Conservation (phyloP, 2,888 invertebrate species). For the Campoletis raptor region DNA sequence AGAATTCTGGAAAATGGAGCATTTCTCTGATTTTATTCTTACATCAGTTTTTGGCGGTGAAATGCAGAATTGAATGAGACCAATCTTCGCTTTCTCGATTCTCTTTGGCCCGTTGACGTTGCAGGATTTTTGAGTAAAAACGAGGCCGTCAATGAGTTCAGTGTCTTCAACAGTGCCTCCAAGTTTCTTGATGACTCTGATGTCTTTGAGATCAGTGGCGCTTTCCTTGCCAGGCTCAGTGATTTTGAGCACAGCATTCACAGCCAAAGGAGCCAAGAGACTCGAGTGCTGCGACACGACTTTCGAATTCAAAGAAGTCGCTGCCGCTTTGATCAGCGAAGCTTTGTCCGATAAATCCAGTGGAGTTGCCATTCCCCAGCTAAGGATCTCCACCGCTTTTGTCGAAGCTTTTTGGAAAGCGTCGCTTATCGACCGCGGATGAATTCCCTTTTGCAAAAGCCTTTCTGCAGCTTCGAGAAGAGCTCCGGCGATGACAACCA, state of each 20-base stretch:
- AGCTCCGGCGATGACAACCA: constrained; percentile 98
- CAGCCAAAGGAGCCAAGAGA: constrained; percentile 97
- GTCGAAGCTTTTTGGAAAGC: constrained; percentile 95
- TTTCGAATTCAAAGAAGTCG: constrained; percentile 99
- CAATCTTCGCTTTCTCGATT: constrained; percentile 99
- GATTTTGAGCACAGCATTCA: constrained; percentile 97
- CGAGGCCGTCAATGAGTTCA: constrained; percentile 97
- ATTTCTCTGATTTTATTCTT: not conserved
- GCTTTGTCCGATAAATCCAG: constrained; percentile 95
- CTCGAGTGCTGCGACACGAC: constrained; percentile 99
- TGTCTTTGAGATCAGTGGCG: constrained; percentile 96
- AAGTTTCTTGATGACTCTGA: constrained; percentile 98
- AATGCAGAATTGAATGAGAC: constrained; percentile 99
- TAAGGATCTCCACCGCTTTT: constrained; percentile 92
- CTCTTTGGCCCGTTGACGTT: constrained; percentile 96
- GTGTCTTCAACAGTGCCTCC: constrained; percentile 99
- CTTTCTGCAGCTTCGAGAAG: constrained; percentile 97
- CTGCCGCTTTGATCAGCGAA: constrained; percentile 96
- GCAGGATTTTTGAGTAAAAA: constrained; percentile 95
- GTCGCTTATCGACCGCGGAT: constrained; percentile 99
- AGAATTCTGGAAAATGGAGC: not conserved
- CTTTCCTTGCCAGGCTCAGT: constrained; percentile 90
- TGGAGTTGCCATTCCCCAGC: constrained; percentile 91
- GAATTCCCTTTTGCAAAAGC: constrained; percentile 96
- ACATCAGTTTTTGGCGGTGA: constrained; percentile 99